Conservation (phyloP, 2,113 vertebrate genomes). For the Podarcis muralis region DNA sequence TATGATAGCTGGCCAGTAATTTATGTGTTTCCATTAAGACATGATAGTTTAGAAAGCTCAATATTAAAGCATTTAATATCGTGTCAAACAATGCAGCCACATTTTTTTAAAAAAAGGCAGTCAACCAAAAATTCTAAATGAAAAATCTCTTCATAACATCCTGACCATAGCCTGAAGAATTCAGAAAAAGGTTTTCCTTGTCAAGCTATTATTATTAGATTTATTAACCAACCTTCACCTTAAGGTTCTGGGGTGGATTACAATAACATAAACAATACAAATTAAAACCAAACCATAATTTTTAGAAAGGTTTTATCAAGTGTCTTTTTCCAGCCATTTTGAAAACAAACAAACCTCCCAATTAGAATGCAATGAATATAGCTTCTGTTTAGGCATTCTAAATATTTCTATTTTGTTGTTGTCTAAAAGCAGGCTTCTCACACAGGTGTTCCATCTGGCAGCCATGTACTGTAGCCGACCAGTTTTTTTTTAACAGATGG, state of each 20-base stretch:
- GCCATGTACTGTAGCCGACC: neutral
- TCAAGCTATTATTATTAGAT: neutral
- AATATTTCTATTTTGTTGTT: neutral
- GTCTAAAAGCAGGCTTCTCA: neutral
- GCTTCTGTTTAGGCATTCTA: conserved; percentile 22
- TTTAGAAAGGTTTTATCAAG: conserved; percentile 1
- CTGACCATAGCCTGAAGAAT: neutral
- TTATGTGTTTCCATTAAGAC: conserved; percentile 45
- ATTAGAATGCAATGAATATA: neutral
- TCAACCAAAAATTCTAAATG: conserved; percentile 35
- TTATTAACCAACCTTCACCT: too few species aligned
- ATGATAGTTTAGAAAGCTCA: conserved; percentile 49
- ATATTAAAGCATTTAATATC: conserved; percentile 44
- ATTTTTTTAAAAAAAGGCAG: conserved; percentile 33
- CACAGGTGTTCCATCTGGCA: neutral
- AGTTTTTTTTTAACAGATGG: neutral
- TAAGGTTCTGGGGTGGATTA: too few species aligned
- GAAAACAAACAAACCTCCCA: neutral
- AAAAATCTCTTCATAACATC: conserved; percentile 32
- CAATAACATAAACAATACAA: too few species aligned
- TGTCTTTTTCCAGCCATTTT: conserved; percentile 2
- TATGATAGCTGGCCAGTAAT: conserved; percentile 38
- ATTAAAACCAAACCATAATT: neutral
- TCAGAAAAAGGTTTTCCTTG: neutral
- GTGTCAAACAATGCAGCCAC: conserved; percentile 37